Evolutionary conservation across 2,888 invertebrate species (phyloP).

Genomic region (Brachyptera putata): DNA sequence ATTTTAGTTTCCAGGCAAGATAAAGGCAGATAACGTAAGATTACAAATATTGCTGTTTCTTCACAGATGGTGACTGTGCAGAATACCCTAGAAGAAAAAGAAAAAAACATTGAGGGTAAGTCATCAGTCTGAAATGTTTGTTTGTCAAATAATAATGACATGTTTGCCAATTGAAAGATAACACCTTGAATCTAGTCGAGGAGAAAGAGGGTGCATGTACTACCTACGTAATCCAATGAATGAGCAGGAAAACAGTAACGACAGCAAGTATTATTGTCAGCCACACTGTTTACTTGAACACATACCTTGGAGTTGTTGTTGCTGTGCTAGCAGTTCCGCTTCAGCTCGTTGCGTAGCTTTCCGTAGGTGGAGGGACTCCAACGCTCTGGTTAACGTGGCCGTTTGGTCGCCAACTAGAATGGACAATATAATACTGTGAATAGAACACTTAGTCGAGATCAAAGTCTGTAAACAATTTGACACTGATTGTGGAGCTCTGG

Average conservation of each 20-base stretch:
- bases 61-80: background rate
- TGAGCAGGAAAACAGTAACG: too few species aligned
- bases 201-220: too few species aligned
- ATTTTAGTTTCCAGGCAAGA: too few species aligned
- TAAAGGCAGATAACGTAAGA: background rate
- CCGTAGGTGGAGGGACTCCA: slow-evolving; percentile 35
- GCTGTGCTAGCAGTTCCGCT: background rate
- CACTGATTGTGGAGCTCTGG: too few species aligned
- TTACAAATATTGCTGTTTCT: slow-evolving; percentile 25
- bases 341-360: slow-evolving; percentile 26
- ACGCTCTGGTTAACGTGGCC: slow-evolving; percentile 34
- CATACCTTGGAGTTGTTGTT: background rate
- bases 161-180: background rate
- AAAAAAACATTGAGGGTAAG: too few species aligned
- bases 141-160: too few species aligned
- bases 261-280: too few species aligned
- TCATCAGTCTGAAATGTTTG: background rate
- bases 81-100: slow-evolving; percentile 10
- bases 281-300: background rate
- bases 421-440: slow-evolving; percentile 29
- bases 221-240: too few species aligned
- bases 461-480: too few species aligned
- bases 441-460: too few species aligned
- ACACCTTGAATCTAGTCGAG: too few species aligned
- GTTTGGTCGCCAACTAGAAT: slow-evolving; percentile 21